Conservation (phyloP, 2,113 vertebrate genomes). For the Menura novaehollandiae region DNA sequence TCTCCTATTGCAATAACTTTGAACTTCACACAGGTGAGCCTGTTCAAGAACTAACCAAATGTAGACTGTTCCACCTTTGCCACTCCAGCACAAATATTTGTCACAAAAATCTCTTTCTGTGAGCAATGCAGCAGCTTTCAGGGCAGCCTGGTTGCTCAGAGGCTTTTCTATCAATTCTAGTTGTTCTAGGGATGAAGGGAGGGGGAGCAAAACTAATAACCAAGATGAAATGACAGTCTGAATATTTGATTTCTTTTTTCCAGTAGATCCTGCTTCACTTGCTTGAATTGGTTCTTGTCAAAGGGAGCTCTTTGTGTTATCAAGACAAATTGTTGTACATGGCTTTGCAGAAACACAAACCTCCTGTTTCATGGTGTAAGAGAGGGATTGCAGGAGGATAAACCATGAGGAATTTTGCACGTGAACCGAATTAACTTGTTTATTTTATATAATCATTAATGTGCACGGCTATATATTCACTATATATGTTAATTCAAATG, state of each 20-base stretch:
- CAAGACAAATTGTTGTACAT: neutral
- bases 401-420: neutral
- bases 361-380: neutral
- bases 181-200: neutral
- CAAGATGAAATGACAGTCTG: neutral
- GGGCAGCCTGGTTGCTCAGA: neutral
- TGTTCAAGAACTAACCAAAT: neutral
- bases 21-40: neutral
- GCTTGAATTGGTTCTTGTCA: neutral
- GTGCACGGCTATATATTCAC: neutral
- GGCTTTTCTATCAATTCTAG: neutral
- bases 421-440: neutral
- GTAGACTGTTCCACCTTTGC: neutral
- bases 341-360: neutral
- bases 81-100: neutral
- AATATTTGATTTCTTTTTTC: neutral
- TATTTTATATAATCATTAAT: neutral
- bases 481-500: neutral
- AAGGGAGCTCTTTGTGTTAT: neutral
- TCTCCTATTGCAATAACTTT: neutral
- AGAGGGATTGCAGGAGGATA: neutral
- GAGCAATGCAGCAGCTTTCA: neutral
- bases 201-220: neutral
- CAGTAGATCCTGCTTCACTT: neutral
- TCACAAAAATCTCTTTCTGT: neutral